phyloP scores from a whole-genome alignment of 2,113 vertebrate species.

The Pseudolaguvia tuberculata region DNA sequence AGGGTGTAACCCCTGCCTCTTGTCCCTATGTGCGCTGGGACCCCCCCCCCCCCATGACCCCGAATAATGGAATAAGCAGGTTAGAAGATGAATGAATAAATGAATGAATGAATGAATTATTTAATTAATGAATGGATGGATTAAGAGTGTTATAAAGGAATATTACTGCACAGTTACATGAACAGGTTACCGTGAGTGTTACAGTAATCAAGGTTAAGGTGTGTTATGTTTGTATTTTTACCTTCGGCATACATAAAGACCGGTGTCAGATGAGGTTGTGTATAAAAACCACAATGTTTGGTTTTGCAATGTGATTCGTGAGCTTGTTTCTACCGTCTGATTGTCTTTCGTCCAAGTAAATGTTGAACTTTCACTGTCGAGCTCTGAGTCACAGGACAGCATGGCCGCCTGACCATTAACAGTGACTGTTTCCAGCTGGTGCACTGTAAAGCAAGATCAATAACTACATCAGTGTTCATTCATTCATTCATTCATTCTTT shows the following conservation, averaged over 20 bases:
- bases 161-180: not conserved
- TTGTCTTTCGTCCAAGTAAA: constrained; percentile 30
- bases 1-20: too few species aligned
- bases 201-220: not conserved
- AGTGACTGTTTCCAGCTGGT: not conserved
- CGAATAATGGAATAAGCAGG: too few species aligned
- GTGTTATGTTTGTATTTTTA: not conserved
- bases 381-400: not conserved
- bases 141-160: not conserved
- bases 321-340: not conserved
- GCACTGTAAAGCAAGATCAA: not conserved
- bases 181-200: too few species aligned
- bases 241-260: constrained; percentile 23
- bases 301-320: constrained; percentile 4
- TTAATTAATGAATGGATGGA: too few species aligned
- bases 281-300: constrained; percentile 20
- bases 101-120: too few species aligned
- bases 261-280: constrained; percentile 18
- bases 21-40: too few species aligned
- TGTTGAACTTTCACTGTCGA: not conserved
- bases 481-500: not conserved
- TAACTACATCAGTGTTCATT: not conserved
- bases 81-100: too few species aligned
- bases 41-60: too few species aligned
- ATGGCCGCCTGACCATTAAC: not conserved